These are phyloP conservation scores for Halcyon badia DNA, from an alignment of 2,797 vertebrate species.

Conservation along the genomic window DNA sequence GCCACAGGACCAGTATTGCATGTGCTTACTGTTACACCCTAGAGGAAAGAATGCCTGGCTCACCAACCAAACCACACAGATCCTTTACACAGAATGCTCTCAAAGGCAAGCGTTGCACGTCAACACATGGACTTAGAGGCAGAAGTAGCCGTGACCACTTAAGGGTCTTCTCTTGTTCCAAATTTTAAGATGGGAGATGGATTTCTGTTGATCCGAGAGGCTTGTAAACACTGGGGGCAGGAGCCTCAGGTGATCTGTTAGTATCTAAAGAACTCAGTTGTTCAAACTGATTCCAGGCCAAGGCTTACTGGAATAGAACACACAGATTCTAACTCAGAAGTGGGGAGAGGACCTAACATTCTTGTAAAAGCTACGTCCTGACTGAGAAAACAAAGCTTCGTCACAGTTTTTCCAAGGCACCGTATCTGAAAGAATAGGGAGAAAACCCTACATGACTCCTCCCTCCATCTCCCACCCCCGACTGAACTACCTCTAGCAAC, in stretches of 20 bases:
- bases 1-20: neutral
- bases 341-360: neutral
- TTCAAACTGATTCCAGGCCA: neutral
- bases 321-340: neutral
- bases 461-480: fast-evolving
- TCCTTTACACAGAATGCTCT: neutral
- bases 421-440: fast-evolving
- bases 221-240: neutral
- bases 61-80: neutral
- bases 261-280: neutral
- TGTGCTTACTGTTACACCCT: neutral
- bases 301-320: neutral
- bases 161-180: too few relatives aligned
- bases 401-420: neutral
- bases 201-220: neutral
- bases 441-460: neutral
- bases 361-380: neutral
- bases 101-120: neutral
- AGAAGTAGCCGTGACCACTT: neutral
- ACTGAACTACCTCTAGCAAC: neutral
- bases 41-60: neutral
- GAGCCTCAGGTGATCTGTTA: neutral
- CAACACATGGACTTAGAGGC: neutral
- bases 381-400: neutral
- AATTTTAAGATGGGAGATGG: neutral